phyloP scores from a whole-genome alignment of 2,797 vertebrate species.

The Pseudomugil gertrudae region DNA sequence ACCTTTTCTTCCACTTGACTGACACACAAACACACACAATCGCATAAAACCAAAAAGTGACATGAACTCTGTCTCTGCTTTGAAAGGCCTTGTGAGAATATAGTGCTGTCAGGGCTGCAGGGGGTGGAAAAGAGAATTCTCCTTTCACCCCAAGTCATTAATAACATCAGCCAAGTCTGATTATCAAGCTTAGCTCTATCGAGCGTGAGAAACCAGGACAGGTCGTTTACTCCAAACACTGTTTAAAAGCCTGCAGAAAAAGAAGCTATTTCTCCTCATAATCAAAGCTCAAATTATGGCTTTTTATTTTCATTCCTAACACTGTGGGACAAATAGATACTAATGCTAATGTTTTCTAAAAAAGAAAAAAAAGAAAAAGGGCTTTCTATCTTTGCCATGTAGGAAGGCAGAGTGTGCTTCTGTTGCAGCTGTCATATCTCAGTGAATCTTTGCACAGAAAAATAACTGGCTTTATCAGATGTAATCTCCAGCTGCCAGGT shows the following conservation, averaged over 20 bases:
- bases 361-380: too few relatives aligned
- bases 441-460: constrained; percentile 36
- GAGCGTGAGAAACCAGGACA: constrained; percentile 73
- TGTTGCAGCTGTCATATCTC: constrained; percentile 23
- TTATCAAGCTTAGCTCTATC: constrained; percentile 64
- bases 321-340: background rate
- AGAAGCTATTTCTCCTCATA: constrained; percentile 21
- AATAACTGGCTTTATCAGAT: constrained; percentile 42
- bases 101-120: constrained; percentile 37
- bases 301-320: background rate
- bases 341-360: background rate
- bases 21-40: constrained; percentile 7
- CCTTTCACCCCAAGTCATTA: constrained; percentile 69
- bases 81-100: constrained; percentile 39
- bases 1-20: constrained; percentile 12
- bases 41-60: constrained; percentile 28
- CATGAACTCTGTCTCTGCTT: constrained; percentile 37
- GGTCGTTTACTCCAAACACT: constrained; percentile 56
- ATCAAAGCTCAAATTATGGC: constrained; percentile 18
- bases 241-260: constrained; percentile 28
- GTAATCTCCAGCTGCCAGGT: constrained; percentile 52
- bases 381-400: constrained; percentile 3
- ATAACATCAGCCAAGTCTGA: constrained; percentile 71
- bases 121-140: constrained; percentile 57
- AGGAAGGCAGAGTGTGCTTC: constrained; percentile 7